phyloP scores from a whole-genome alignment of 2,888 invertebrate genomes.

The Drosophila paramelanica region DNA sequence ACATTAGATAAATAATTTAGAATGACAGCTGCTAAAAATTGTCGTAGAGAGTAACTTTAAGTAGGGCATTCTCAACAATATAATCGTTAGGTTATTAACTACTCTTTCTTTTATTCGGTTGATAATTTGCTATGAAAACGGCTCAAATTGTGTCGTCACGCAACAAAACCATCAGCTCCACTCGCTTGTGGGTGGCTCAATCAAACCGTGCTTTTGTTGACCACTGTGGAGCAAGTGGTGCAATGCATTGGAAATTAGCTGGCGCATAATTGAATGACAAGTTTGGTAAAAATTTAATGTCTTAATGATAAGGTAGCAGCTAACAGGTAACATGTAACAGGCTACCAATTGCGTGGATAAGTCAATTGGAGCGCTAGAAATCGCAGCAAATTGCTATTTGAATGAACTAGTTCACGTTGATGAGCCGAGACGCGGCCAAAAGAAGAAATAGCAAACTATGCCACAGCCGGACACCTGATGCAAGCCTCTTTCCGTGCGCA shows the following conservation, averaged over 20 bases:
- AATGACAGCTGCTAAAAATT: too few species aligned
- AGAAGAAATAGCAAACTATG: slow-evolving; percentile 18
- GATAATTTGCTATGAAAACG: slow-evolving; percentile 51
- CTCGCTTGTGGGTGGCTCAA: slow-evolving; percentile 31
- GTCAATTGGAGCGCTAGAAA: slow-evolving; percentile 27
- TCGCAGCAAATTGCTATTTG: slow-evolving; percentile 48
- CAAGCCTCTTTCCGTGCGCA: slow-evolving; percentile 22
- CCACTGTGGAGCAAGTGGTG: slow-evolving; percentile 15
- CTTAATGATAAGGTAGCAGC: slow-evolving; percentile 40
- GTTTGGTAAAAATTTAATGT: slow-evolving; percentile 43
- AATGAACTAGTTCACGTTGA: slow-evolving; percentile 55
- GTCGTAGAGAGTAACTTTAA: background rate
- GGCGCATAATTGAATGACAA: slow-evolving; percentile 28
- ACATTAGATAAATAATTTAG: too few species aligned
- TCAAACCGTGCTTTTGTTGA: background rate
- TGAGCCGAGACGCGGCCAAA: slow-evolving; percentile 11
- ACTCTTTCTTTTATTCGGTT: slow-evolving; percentile 6
- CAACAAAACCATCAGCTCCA: slow-evolving; percentile 21
- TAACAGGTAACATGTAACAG: background rate
- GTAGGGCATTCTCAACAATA: background rate
- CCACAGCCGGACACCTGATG: slow-evolving; percentile 20
- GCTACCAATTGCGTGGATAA: slow-evolving; percentile 5
- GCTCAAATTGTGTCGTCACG: slow-evolving; percentile 30
- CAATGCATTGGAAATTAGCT: slow-evolving; percentile 30
- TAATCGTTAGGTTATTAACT: too few species aligned